phyloP scores from a whole-genome alignment of 64 coral and sea anemone species.

The Montipora efflorescens region DNA sequence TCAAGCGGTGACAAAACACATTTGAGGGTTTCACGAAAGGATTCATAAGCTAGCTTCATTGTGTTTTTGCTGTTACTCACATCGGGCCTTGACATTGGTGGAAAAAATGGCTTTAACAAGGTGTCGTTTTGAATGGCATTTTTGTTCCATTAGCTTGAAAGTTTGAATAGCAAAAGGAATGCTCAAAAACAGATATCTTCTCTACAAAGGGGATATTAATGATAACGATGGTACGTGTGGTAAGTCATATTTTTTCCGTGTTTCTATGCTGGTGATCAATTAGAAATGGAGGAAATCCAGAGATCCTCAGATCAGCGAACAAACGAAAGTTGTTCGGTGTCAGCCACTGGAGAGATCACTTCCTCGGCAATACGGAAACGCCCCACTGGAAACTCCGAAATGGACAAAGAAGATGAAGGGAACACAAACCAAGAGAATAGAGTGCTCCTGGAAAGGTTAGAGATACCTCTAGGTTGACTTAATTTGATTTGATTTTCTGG shows the following conservation, averaged over 20 bases:
- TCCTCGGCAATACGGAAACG: conserved; percentile 16
- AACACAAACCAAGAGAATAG: not conserved
- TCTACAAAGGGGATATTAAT: not conserved
- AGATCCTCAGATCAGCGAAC: not conserved
- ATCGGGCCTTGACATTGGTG: no score
- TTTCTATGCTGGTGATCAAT: not conserved
- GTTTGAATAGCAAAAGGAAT: no score
- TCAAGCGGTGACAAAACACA: no score
- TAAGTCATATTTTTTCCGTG: not conserved
- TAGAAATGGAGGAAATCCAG: not conserved
- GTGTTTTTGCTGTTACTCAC: no score
- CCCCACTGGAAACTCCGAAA: not conserved
- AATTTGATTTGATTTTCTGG: not conserved
- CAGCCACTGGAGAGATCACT: not conserved
- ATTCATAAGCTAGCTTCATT: no score
- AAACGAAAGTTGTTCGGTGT: not conserved
- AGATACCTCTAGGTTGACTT: not conserved
- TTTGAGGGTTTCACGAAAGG: no score
- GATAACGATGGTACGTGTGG: not conserved
- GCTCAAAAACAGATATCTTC: no score
- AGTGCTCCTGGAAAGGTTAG: not conserved
- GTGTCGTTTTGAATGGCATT: no score
- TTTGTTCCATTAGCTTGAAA: no score
- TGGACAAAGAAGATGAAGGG: not conserved
- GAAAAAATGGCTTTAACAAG: no score